Percentiles rank a stretch among this genome's conserved stretches.
Evolutionary conservation across 2,888 invertebrate genomes (phyloP).

Genomic region (Pasiphila rectangulata): DNA sequence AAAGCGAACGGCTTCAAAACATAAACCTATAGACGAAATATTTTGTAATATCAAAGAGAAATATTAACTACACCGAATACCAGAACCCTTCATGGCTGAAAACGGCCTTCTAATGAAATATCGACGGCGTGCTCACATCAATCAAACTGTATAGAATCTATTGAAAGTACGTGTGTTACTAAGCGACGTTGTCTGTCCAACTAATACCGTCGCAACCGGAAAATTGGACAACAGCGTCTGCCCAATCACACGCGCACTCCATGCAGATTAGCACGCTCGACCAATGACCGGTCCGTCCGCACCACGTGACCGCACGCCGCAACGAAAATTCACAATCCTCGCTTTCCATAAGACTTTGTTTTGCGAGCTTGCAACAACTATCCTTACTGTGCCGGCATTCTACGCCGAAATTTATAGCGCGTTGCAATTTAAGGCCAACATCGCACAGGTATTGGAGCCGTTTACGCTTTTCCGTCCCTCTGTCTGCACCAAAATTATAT

Average conservation of each 20-base stretch:
- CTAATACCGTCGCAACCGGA: conserved; percentile 71
- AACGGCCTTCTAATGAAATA: conserved; percentile 23
- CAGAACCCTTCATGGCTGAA: conserved; percentile 8
- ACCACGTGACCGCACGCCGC: conserved; percentile 43
- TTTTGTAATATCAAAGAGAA: not conserved
- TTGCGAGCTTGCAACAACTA: conserved; percentile 39
- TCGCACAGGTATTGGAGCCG: conserved; percentile 55
- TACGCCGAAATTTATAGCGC: conserved; percentile 41
- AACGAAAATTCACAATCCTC: conserved; percentile 59
- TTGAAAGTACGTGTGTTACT: conserved; percentile 54
- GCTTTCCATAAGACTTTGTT: conserved; percentile 62
- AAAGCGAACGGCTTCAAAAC: too few relatives aligned
- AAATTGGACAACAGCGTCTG: conserved; percentile 76
- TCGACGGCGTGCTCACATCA: conserved; percentile 23
- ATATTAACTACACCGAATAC: not conserved
- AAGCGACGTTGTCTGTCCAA: conserved; percentile 66
- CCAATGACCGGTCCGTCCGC: conserved; percentile 57
- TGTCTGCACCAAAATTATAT: conserved; percentile 62
- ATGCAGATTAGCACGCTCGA: conserved; percentile 76
- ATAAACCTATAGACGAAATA: too few relatives aligned
- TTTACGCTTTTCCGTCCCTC: conserved; percentile 60
- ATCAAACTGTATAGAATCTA: conserved; percentile 33
- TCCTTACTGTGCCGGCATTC: conserved; percentile 57
- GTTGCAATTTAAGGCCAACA: conserved; percentile 41
- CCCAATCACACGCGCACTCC: conserved; percentile 78